Evolutionary conservation across 2,113 vertebrate species (phyloP).

Genomic region (Tychaedon coryphoeus): DNA sequence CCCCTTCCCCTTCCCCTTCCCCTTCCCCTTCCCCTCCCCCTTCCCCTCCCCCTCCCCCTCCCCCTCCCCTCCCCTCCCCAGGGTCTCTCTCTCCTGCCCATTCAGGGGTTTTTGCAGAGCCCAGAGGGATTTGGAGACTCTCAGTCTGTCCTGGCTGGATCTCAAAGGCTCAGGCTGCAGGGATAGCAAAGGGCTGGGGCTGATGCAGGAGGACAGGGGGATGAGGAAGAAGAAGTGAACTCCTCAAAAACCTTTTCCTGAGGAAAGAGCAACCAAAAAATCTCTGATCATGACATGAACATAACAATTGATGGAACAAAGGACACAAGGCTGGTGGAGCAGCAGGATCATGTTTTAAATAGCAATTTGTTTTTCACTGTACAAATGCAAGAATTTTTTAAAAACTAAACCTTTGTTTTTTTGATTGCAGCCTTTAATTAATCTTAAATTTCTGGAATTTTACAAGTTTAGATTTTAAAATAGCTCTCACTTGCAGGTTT

Average conservation of each 20-base stretch:
- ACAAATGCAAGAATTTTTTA: neutral
- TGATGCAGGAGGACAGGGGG: neutral
- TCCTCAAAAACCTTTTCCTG: neutral
- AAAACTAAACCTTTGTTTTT: neutral
- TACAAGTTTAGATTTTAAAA: neutral
- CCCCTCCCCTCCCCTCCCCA: no score
- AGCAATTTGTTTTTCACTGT: neutral
- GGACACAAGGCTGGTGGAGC: neutral
- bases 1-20: neutral
- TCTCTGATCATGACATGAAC: neutral
- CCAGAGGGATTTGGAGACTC: neutral
- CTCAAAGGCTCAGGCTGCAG: neutral
- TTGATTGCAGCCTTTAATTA: neutral
- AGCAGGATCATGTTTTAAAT: neutral
- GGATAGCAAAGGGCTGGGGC: neutral
- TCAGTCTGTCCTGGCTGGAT: accelerated
- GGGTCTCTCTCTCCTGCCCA: neutral
- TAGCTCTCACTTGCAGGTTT: neutral
- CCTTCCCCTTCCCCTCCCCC: neutral
- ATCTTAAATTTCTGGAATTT: neutral
- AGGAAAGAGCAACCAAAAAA: neutral
- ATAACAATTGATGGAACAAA: neutral
- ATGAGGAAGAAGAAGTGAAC: neutral
- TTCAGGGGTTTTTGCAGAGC: neutral
- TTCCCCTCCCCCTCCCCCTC: no score